These are phyloP conservation scores for Cylloceria caligata DNA, from an alignment of 2,888 invertebrate genomes.

Conservation along the genomic window DNA sequence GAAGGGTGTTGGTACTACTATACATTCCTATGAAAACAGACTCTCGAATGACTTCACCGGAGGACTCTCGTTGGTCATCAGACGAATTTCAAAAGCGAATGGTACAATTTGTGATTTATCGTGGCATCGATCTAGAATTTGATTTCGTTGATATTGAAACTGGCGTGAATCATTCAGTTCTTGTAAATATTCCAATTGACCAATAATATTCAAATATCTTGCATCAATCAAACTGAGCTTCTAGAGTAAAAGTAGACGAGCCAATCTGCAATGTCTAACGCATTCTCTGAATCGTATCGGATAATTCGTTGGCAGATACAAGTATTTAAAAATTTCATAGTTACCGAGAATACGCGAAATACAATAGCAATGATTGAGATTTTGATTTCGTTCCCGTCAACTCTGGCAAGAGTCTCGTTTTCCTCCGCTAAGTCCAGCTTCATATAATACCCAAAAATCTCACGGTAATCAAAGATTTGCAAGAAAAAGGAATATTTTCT, in stretches of 20 bases:
- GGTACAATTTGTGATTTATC: slow-evolving; percentile 1
- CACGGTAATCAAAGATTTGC: slow-evolving; percentile 54
- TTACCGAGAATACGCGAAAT: neutral
- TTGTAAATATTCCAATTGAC: slow-evolving; percentile 8
- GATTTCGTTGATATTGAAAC: slow-evolving; percentile 13
- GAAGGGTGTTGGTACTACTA: neutral
- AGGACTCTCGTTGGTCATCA: neutral
- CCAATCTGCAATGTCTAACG: too few species aligned
- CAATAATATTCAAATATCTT: neutral
- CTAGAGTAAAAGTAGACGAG: neutral
- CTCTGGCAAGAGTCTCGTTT: slow-evolving; percentile 32
- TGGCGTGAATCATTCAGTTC: neutral
- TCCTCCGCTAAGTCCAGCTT: neutral
- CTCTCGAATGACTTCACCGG: slow-evolving; percentile 18
- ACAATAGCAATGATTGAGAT: neutral
- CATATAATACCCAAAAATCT: slow-evolving; percentile 57
- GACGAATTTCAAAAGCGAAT: neutral
- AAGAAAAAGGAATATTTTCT: slow-evolving; percentile 41
- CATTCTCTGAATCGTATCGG: too few species aligned
- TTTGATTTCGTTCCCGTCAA: neutral
- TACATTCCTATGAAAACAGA: slow-evolving; percentile 22
- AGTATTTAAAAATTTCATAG: neutral
- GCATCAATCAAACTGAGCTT: neutral
- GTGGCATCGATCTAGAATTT: slow-evolving; percentile 12
- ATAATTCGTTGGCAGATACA: neutral